Base-by-base conservation (phyloP, 37 sponge, comb jelly and placozoan genomes). In the Geodia barretti region DNA sequence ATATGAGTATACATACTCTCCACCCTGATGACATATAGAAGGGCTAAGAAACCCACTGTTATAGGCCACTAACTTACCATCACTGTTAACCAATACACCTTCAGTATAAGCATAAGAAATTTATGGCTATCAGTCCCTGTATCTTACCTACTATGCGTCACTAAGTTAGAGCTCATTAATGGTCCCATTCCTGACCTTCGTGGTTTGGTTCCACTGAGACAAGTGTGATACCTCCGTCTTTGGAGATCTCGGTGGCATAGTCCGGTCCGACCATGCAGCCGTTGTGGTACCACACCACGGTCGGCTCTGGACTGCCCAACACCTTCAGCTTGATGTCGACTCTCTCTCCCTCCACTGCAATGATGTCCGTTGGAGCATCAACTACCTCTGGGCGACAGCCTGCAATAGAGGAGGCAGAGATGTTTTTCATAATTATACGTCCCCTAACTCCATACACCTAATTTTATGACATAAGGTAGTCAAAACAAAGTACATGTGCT, bases 121-220 rank as follows among this genome's bases (percentile, higher is more conserved):
- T n/a, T n/a, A n/a, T n/a, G n/a, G n/a, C n/a, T n/a, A n/a, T n/a
- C n/a, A n/a, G n/a, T n/a, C n/a, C n/a, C n/a, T n/a, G n/a, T n/a
- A n/a, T n/a, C n/a, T n/a, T n/a, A n/a, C n/a, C n/a, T n/a, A n/a
- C n/a, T n/a, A n/a, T n/a, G n/a, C n/a, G n/a, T n/a, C n/a, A n/a
- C n/a, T n/a, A n/a, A n/a, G n/a, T n/a, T n/a, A n/a, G n/a, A n/a
- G n/a, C n/a, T n/a, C n/a, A n/a, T n/a, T n/a, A n/a, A n/a, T n/a
- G n/a, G n/a, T n/a, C n/a, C n/a, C n/a, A n/a, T n/a, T n/a, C n/a
- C n/a, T n/a, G n/a, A 47, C 54, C 54, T 47, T 47, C 11, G 39
- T 84, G 84, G 28, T 84, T 84, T 38, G 20, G 76, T 31, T 84
- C 84, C 24, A 75, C 84, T 25, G 69, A 59, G 2, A 68, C n/a